Evolutionary conservation across 2,888 invertebrate genomes (phyloP).

Genomic region (Sinopyrophorus schimmeli): DNA sequence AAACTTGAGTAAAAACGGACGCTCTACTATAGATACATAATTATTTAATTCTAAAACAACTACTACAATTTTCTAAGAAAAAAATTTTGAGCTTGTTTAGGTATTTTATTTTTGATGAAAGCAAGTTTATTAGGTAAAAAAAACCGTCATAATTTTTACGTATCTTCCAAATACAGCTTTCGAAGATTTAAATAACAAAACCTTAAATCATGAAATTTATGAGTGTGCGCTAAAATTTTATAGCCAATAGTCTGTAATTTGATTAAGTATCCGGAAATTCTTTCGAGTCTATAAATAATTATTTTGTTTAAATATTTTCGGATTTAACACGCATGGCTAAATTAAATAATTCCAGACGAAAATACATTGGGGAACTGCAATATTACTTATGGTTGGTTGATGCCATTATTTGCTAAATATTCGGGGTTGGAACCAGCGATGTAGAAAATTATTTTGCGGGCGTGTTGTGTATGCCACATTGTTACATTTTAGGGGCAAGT

Average conservation of each 20-base stretch:
- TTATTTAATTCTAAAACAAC: no score
- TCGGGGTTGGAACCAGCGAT: slow-evolving; percentile 46
- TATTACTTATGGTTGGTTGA: slow-evolving; percentile 52
- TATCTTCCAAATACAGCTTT: no score
- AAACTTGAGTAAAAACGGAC: no score
- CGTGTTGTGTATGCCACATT: slow-evolving; percentile 51
- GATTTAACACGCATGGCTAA: background rate
- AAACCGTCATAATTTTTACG: no score
- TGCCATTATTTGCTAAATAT: slow-evolving; percentile 52
- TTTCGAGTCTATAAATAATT: background rate
- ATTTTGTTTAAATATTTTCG: background rate
- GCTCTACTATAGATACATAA: no score
- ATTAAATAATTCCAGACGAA: slow-evolving; percentile 15
- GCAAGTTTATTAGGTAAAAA: no score
- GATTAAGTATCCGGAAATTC: slow-evolving; percentile 5
- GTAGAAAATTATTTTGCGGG: slow-evolving; percentile 55
- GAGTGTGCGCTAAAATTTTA: slow-evolving; percentile 9
- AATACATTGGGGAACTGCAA: slow-evolving; percentile 28
- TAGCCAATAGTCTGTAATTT: no score
- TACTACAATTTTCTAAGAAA: no score
- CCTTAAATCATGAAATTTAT: slow-evolving; percentile 7
- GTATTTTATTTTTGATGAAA: no score
- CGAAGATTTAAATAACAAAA: no score
- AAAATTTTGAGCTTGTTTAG: no score
- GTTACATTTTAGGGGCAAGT: slow-evolving; percentile 41